Evolutionary conservation across 2,888 invertebrate species (phyloP).

Genomic region (Diabrotica balteata): DNA sequence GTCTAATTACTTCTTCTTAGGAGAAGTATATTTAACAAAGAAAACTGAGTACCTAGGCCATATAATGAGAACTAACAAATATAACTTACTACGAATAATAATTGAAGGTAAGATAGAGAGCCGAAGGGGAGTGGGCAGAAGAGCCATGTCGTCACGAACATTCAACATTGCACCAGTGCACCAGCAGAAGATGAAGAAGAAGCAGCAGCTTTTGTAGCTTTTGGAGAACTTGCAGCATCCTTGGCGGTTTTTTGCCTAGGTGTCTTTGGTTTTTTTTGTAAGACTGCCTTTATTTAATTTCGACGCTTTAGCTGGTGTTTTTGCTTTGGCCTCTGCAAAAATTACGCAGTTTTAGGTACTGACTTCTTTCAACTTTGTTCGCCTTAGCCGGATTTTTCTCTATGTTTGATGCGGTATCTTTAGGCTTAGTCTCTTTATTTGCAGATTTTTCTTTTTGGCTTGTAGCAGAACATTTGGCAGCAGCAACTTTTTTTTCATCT

Average conservation of each 20-base stretch:
- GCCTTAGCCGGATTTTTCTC: not conserved
- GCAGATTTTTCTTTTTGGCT: not conserved
- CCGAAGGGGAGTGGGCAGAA: too few relatives aligned
- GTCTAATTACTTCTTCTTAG: too few relatives aligned
- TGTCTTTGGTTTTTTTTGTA: conserved; percentile 28
- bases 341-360: conserved; percentile 3
- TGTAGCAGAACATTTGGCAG: not conserved
- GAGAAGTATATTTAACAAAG: too few relatives aligned
- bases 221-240: conserved; percentile 10
- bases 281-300: conserved; percentile 26
- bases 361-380: conserved; percentile 15
- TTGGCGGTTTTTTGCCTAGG: conserved; percentile 28
- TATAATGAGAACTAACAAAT: too few relatives aligned
- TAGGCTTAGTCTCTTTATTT: not conserved
- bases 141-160: too few relatives aligned
- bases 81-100: too few relatives aligned
- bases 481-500: conserved; percentile 4
- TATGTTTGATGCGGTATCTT: not conserved
- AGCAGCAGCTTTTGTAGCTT: conserved; percentile 13
- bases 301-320: conserved; percentile 23
- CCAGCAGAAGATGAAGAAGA: too few relatives aligned
- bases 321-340: conserved; percentile 3
- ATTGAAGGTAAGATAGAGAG: too few relatives aligned
- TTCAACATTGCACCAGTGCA: too few relatives aligned
- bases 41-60: too few relatives aligned